Percentiles rank a stretch among this genome's conserved stretches.
These are phyloP conservation scores for Lithobates pipiens DNA, from an alignment of 2,797 vertebrate species.

Conservation along the genomic window DNA sequence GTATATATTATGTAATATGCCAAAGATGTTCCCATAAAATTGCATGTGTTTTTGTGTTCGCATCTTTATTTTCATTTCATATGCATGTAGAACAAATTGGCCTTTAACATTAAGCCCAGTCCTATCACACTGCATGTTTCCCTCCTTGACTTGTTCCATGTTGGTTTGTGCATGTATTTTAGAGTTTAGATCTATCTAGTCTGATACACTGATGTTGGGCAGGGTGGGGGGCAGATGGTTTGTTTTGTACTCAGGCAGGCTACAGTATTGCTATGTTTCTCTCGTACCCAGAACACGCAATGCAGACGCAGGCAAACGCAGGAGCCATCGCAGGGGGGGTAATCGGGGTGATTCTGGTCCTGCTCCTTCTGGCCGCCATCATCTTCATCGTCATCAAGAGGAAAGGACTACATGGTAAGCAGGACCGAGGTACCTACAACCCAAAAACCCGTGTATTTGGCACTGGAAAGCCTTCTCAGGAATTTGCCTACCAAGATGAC, in stretches of 20 bases:
- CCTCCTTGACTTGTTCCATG: slow-evolving; percentile 2
- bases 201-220: neutral
- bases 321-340: slow-evolving; percentile 85
- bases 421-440: slow-evolving; percentile 80
- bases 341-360: slow-evolving; percentile 84
- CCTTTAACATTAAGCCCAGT: neutral
- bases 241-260: slow-evolving; percentile 45
- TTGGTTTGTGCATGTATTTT: slow-evolving; percentile 49
- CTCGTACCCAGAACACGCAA: slow-evolving; percentile 52
- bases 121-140: slow-evolving; percentile 24
- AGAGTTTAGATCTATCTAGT: slow-evolving; percentile 10
- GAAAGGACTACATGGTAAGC: slow-evolving; percentile 72
- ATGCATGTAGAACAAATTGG: neutral
- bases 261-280: slow-evolving; percentile 59
- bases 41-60: slow-evolving; percentile 15
- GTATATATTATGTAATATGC: neutral
- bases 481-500: slow-evolving; percentile 78
- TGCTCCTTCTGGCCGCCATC: slow-evolving; percentile 82
- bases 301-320: slow-evolving; percentile 57
- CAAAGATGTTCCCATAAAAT: neutral
- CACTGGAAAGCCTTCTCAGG: slow-evolving; percentile 77
- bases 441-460: slow-evolving; percentile 85
- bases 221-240: slow-evolving; percentile 2
- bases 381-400: slow-evolving; percentile 80
- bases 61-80: slow-evolving; percentile 4